Evolutionary conservation across 2,888 invertebrate species (phyloP), one percentile per base, ranked within the genome.

Genomic region (Rhopalosiphum nymphaeae): DNA sequence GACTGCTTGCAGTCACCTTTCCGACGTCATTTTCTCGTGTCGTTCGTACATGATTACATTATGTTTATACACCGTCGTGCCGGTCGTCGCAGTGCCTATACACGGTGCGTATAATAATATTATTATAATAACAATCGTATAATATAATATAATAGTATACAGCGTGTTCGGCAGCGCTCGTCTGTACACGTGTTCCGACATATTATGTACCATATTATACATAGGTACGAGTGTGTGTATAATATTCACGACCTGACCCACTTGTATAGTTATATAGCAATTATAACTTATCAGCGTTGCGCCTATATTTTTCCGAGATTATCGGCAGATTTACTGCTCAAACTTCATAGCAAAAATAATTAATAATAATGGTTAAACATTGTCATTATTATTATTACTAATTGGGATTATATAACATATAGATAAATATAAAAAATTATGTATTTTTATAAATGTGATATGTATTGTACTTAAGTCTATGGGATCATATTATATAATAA

Each of bases 1-100:
- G 36, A 78, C 87, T 49, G 88, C 42, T 61, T 0, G 29, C 92
- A 67, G 91, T 92, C 91, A 92, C 91, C 91, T 86, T 57, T n/a
- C 57, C 57, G 57, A 36, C 57, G 91, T 46, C 25, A 36, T 92
- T 57, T 44, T 85, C n/a, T 56, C 91, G 84, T 85, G 85, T 85
- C 56, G 46, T n/a, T n/a, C 56, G 87, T 36, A 78, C 78, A 78
- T 78, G 78, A 78, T 78, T 78, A 78, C 78, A 78, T 78, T 78
- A 78, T 78, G 78, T 78, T 78, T 78, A 21, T 78, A 36, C 78
- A 78, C 78, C 78, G 87, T 53, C 56, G 88, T 49, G 86, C n/a
- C 86, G n/a, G 46, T 86, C 46, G 36, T 36, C 36, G 36, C 21
- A 21, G 78, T 78, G 36, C 36, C 78, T 78, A 53, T 53, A 78